phyloP scores from a whole-genome alignment of 2,888 invertebrate species.

The Hemaris fuciformis region DNA sequence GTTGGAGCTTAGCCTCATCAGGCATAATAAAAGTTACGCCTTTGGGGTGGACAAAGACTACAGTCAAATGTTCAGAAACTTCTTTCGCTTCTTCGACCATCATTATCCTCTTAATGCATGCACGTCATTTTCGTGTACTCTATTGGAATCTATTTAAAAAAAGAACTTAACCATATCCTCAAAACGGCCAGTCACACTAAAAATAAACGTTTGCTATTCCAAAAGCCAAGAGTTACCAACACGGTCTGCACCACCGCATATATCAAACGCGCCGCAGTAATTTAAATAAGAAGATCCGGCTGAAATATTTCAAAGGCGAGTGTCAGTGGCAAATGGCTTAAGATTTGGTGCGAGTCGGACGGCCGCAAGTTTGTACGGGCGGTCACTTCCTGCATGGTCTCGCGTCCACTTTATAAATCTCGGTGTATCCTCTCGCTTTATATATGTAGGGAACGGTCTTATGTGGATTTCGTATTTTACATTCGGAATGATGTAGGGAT shows the following conservation, averaged over 20 bases:
- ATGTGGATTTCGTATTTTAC: slow-evolving; percentile 16
- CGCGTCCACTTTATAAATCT: slow-evolving; percentile 12
- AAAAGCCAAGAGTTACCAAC: not conserved
- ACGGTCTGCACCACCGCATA: not conserved
- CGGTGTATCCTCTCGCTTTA: not conserved
- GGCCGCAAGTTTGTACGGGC: slow-evolving; percentile 29
- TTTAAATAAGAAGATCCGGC: slow-evolving; percentile 23
- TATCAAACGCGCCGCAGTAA: not conserved
- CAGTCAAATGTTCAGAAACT: no score
- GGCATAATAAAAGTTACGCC: no score
- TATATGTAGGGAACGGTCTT: not conserved
- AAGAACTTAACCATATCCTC: no score
- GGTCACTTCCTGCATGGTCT: slow-evolving; percentile 41
- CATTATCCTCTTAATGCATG: no score
- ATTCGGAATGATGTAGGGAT: no score
- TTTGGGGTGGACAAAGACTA: no score
- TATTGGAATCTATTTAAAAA: no score
- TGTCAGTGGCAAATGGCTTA: slow-evolving; percentile 36
- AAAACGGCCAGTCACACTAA: not conserved
- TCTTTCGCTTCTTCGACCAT: no score
- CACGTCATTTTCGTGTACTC: no score
- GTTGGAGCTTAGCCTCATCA: no score
- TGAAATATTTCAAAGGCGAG: slow-evolving; percentile 14
- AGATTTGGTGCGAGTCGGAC: slow-evolving; percentile 37
- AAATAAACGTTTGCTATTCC: not conserved